Base-by-base conservation (phyloP, 2,113 vertebrate genomes). In the Bucco capensis region DNA sequence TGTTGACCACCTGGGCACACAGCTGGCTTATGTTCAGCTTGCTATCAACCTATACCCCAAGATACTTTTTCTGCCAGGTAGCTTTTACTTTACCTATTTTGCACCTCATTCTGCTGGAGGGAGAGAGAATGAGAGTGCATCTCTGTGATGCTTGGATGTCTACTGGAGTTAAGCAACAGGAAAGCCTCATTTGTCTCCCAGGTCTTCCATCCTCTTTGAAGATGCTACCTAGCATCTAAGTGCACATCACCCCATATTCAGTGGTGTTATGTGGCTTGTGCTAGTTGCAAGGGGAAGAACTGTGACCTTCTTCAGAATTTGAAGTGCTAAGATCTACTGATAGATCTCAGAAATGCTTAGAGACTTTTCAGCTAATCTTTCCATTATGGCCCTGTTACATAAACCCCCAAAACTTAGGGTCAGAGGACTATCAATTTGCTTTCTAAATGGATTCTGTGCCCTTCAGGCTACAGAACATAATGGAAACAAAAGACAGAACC, bases 361-460 rank as follows among this genome's bases (percentile, higher is more conserved):
- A 49, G 53, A 70, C 33, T 51, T 47, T 50, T 44, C 53, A 70
- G 46, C 58, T 75, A 0, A 49, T 57, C 57, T 37, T 84, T 67
- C 89, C 78, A 92, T 88, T 87, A 79, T 28, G 58, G 71, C 57
- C 25, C 35, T 0, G 4, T 60, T 75, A 65, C 40, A 51, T 67
- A 81, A 78, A 35, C 8, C 33, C 44, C 57, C 40, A 61, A 84
- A 90, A 90, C 27, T 47, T 53, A 44, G 22, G 49, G 70, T 82
- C 83, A 92, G 53, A 84, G 33, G 51, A 64, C 10, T 37, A 90
- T 61, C 77, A 72, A 19, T 92, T 91, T 93, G 21, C 74, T 92
- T 87, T 92, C 82, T 87, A 83, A 89, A 86, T 87, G 66, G 73
- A 84, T 87, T 92, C 70, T 84, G 31, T 75, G 37, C 46, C 62